Conservation (phyloP, 2,888 invertebrate genomes). For the Eristalis pertinax region DNA sequence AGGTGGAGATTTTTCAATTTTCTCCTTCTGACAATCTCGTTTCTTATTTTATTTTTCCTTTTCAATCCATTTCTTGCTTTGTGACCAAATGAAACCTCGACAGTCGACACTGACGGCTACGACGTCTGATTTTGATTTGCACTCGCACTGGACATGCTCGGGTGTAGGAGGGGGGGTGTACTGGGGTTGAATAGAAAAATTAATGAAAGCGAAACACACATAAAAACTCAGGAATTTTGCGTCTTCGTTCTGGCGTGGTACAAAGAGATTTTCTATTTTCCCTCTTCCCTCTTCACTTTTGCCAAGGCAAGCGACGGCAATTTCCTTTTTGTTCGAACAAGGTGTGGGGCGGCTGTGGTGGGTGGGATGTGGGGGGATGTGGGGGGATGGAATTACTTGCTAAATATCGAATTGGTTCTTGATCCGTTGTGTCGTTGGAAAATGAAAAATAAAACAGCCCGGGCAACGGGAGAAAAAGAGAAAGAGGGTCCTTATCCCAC, state of each 20-base stretch:
- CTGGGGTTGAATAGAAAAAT: neutral
- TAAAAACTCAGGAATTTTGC: neutral
- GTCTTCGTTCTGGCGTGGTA: neutral
- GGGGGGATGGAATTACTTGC: constrained; percentile 31
- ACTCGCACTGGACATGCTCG: neutral
- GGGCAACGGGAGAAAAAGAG: constrained; percentile 8
- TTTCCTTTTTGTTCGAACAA: neutral
- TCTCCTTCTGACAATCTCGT: constrained; percentile 1
- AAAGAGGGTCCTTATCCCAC: neutral
- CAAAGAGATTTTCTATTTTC: constrained; percentile 2
- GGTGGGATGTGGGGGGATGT: neutral
- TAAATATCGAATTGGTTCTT: constrained; percentile 35
- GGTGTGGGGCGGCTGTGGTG: neutral
- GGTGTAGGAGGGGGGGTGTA: neutral
- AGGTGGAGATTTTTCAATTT: constrained; percentile 21
- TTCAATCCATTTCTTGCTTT: neutral
- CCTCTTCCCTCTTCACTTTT: neutral
- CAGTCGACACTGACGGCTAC: neutral
- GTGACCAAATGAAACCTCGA: constrained; percentile 17
- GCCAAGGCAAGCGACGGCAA: neutral
- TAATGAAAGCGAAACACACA: constrained; percentile 15
- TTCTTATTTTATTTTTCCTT: neutral
- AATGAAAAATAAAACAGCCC: constrained; percentile 7
- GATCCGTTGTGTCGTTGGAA: constrained; percentile 22
- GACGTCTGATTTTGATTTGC: constrained; percentile 40